Percentiles rank a stretch among this genome's conserved stretches.
These are phyloP conservation scores for Hippocampus mohnikei DNA, from an alignment of 2,113 vertebrate species.

Conservation along the genomic window DNA sequence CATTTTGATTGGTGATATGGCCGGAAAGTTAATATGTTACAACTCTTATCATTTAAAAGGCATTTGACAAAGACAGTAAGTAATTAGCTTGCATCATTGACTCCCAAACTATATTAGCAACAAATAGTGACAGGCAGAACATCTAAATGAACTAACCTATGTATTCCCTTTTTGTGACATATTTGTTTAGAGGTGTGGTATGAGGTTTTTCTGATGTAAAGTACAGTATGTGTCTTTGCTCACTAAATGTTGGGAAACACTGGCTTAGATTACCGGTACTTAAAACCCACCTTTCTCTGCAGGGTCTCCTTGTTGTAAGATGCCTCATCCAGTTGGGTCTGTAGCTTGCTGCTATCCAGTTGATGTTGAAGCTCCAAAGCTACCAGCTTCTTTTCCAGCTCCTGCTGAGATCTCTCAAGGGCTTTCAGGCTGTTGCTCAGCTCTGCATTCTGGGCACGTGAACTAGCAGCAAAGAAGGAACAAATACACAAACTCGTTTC, in stretches of 20 bases:
- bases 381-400: conserved; percentile 83
- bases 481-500: conserved; percentile 5
- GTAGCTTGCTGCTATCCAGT: conserved; percentile 79
- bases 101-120: too few relatives aligned
- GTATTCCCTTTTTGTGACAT: background rate
- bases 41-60: background rate
- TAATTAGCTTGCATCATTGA: background rate
- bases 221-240: background rate
- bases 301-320: conserved; percentile 81
- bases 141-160: too few relatives aligned
- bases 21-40: background rate
- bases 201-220: background rate
- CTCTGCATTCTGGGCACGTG: conserved; percentile 81
- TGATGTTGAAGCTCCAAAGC: conserved; percentile 85
- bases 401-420: conserved; percentile 82
- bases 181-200: background rate
- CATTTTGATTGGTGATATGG: background rate
- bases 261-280: background rate
- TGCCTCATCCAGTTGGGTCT: conserved; percentile 84
- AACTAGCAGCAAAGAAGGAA: conserved; percentile 72
- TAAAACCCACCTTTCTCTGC: conserved; percentile 83
- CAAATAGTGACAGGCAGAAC: background rate
- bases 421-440: conserved; percentile 81
- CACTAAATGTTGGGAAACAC: background rate
- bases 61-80: background rate